Evolutionary conservation across 2,113 vertebrate species (phyloP).

Genomic region (Ammodytes marinus): DNA sequence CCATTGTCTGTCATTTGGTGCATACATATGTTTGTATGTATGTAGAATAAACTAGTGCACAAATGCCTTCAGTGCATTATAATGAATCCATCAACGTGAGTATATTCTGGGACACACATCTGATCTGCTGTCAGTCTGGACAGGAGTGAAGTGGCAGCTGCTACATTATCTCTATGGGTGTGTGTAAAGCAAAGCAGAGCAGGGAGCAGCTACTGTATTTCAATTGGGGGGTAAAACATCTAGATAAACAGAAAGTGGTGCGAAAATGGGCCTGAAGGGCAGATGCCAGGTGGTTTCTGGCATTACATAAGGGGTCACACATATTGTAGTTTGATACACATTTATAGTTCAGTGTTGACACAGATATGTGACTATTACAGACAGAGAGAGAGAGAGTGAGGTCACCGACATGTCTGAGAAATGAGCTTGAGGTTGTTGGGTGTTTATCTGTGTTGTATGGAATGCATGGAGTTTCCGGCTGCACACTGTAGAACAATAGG

Average conservation of each 20-base stretch:
- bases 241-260: neutral
- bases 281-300: neutral
- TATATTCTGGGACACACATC: slow-evolving; percentile 4
- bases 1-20: neutral
- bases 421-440: too few relatives aligned
- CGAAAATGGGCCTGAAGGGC: neutral
- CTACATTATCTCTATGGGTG: neutral
- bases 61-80: neutral
- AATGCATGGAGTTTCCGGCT: slow-evolving; percentile 1
- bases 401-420: neutral
- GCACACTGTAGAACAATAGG: slow-evolving; percentile 25
- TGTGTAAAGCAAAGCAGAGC: neutral
- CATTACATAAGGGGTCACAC: neutral
- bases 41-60: neutral
- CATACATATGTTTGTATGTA: neutral
- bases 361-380: neutral
- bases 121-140: slow-evolving; percentile 25
- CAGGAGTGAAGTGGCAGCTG: slow-evolving; percentile 2
- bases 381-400: neutral
- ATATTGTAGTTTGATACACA: neutral
- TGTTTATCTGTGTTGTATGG: neutral
- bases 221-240: neutral
- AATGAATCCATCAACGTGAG: slow-evolving; percentile 36
- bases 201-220: neutral
- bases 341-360: neutral